Evolutionary conservation across 1,140 invertebrate genomes (phyloP).

Genomic region (Trypoxylus dichotomus): DNA sequence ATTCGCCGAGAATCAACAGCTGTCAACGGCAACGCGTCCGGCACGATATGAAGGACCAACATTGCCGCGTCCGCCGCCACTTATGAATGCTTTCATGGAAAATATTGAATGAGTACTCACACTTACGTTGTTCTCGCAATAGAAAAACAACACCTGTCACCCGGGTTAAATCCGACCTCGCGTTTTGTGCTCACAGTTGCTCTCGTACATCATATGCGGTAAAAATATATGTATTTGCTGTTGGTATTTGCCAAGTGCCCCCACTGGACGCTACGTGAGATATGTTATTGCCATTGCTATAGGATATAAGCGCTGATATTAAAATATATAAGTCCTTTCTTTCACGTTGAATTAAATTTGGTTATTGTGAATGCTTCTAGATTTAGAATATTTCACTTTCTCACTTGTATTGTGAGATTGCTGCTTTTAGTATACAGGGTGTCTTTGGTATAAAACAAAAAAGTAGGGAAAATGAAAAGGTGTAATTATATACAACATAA

Average conservation of each 20-base stretch:
- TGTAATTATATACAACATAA: no score
- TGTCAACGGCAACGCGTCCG: background rate
- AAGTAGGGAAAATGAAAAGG: no score
- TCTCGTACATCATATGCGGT: background rate
- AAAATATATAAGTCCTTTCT: no score
- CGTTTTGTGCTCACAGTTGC: background rate
- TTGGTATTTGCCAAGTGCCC: background rate
- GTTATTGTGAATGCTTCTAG: no score
- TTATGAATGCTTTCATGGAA: background rate
- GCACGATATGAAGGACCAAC: background rate
- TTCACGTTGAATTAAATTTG: no score
- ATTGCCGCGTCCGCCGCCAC: background rate
- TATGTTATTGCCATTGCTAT: no score
- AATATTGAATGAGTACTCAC: background rate
- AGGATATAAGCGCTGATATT: no score
- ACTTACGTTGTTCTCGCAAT: background rate
- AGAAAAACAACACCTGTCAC: slow-evolving; percentile 6
- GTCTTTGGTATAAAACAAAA: no score
- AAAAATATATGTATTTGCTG: background rate
- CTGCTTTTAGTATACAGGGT: no score
- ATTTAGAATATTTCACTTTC: no score
- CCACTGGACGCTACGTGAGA: no score
- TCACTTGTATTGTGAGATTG: no score
- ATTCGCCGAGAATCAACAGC: background rate
- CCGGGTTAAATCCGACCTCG: background rate